Percentiles rank a stretch among this genome's conserved stretches.
These are phyloP conservation scores for Drosophila maculinotata DNA, from an alignment of 2,888 invertebrate species.

Conservation along the genomic window DNA sequence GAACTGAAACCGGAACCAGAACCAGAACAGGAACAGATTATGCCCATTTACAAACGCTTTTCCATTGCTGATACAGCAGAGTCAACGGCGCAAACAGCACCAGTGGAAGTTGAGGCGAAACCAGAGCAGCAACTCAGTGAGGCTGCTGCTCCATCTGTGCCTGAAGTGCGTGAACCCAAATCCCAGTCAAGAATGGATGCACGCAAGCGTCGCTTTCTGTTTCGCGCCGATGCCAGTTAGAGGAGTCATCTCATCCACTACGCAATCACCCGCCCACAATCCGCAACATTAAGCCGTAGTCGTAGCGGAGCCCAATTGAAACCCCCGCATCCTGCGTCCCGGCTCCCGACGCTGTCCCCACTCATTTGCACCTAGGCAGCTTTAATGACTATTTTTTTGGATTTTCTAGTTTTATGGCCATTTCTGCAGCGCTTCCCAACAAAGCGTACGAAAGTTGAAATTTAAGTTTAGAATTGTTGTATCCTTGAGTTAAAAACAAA, in stretches of 20 bases:
- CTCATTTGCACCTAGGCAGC: constrained; percentile 63
- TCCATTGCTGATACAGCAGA: constrained; percentile 43
- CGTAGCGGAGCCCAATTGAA: not conserved
- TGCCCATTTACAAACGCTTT: constrained; percentile 79
- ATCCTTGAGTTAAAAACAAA: constrained; percentile 48
- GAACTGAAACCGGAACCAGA: not conserved
- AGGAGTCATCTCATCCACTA: constrained; percentile 1
- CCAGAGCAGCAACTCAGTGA: constrained; percentile 24
- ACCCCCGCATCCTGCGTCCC: not conserved
- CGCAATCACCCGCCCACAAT: constrained; percentile 38
- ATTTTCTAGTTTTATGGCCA: constrained; percentile 72
- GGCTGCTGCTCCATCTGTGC: constrained; percentile 48
- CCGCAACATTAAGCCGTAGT: constrained; percentile 33
- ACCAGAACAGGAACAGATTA: constrained; percentile 36
- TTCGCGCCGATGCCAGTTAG: constrained; percentile 84
- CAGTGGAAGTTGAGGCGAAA: constrained; percentile 36
- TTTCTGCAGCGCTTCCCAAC: constrained; percentile 35
- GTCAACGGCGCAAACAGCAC: constrained; percentile 55
- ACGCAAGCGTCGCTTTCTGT: constrained; percentile 85
- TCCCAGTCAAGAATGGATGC: constrained; percentile 84
- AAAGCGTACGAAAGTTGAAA: constrained; percentile 50
- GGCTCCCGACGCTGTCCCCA: constrained; percentile 37
- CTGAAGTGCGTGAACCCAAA: constrained; percentile 73
- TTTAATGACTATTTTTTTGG: constrained; percentile 56
- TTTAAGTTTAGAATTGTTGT: constrained; percentile 69